Evolutionary conservation across 1,140 invertebrate species (phyloP).

Genomic region (Palaemon carinicauda): DNA sequence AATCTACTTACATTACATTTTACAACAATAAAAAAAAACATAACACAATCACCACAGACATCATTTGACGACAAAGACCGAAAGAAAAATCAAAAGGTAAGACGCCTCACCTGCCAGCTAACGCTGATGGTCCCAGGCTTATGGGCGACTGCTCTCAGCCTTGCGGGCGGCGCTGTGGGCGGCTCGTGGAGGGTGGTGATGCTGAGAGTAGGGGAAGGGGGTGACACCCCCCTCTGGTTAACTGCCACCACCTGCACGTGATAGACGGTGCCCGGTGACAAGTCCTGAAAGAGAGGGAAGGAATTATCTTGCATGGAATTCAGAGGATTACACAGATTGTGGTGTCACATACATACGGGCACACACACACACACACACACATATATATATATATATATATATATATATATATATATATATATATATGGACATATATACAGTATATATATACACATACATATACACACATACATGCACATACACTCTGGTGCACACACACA

Average conservation of each 20-base stretch:
- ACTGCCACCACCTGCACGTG: constrained; percentile 64
- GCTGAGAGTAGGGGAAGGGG: constrained; percentile 57
- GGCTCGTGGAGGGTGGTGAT: constrained; percentile 60
- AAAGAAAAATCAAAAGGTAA: too few relatives aligned
- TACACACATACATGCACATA: too few relatives aligned
- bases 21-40: too few relatives aligned
- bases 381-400: too few relatives aligned
- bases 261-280: constrained; percentile 64
- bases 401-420: not conserved
- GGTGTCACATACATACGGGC: too few relatives aligned
- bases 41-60: too few relatives aligned
- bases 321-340: too few relatives aligned
- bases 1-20: too few relatives aligned
- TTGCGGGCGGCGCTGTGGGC: constrained; percentile 64
- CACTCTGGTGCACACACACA: too few relatives aligned
- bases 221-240: constrained; percentile 64
- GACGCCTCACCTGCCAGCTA: constrained; percentile 64
- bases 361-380: too few relatives aligned
- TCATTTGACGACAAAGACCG: too few relatives aligned
- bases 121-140: constrained; percentile 64
- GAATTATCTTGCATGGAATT: not conserved
- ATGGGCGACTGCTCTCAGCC: constrained; percentile 63
- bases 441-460: too few relatives aligned
- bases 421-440: not conserved
- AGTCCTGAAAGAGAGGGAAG: constrained; percentile 31